Percentiles rank a stretch among this genome's conserved stretches.
Evolutionary conservation across 1,140 invertebrate species (phyloP).

Genomic region (Phortica variegata): DNA sequence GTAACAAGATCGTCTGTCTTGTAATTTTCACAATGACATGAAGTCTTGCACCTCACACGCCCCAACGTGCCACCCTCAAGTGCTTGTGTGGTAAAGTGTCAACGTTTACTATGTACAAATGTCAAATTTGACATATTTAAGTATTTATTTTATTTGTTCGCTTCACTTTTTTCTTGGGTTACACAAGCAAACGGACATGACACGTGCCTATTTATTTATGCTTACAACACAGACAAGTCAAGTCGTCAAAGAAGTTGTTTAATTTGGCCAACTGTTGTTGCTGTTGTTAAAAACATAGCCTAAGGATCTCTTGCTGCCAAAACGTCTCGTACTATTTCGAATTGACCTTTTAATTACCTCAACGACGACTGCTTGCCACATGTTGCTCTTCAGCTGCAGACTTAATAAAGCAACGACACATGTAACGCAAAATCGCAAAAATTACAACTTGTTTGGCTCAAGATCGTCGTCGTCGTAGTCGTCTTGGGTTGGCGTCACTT

Average conservation of each 20-base stretch:
- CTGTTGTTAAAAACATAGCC: neutral
- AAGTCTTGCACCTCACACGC: no score
- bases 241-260: no score
- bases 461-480: neutral
- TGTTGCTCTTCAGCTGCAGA: conserved; percentile 49
- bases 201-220: conserved; percentile 32
- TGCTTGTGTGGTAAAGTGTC: conserved; percentile 52
- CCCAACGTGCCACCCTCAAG: neutral
- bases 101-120: conserved; percentile 53
- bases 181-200: conserved; percentile 12
- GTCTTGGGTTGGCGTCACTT: conserved; percentile 28
- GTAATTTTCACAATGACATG: no score
- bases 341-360: conserved; percentile 47
- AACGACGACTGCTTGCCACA: conserved; percentile 26
- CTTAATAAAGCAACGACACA: no score
- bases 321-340: conserved; percentile 35
- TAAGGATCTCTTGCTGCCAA: conserved; percentile 5
- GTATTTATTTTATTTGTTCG: no score
- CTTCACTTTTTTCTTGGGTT: no score
- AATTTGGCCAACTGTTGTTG: neutral
- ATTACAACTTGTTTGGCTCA: conserved; percentile 38
- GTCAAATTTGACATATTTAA: conserved; percentile 43
- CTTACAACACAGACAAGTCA: no score
- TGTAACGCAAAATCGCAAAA: no score
- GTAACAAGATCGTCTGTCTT: conserved; percentile 45